phyloP scores from a whole-genome alignment of 2,888 invertebrate species.

The Labia minor region DNA sequence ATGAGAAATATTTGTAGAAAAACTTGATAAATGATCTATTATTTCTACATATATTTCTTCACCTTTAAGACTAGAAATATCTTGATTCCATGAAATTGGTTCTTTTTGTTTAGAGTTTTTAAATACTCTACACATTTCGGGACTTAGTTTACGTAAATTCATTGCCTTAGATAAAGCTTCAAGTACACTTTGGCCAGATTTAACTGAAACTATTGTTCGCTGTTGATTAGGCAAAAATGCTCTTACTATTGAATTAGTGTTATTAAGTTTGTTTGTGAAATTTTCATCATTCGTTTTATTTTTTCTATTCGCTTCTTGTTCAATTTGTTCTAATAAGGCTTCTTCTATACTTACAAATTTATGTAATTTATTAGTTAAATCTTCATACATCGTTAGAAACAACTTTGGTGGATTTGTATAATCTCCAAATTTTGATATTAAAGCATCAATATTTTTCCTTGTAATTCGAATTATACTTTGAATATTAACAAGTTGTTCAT shows the following conservation, averaged over 20 bases:
- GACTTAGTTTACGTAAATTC: conserved; percentile 75
- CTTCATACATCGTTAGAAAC: conserved; percentile 87
- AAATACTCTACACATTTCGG: conserved; percentile 83
- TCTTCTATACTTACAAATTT: conserved; percentile 80
- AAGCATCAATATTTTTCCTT: conserved; percentile 83
- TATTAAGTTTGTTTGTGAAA: not conserved
- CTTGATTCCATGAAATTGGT: conserved; percentile 78
- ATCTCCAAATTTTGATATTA: conserved; percentile 86
- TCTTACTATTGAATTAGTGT: conserved; percentile 59
- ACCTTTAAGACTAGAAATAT: conserved; percentile 73
- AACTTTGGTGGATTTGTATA: conserved; percentile 86
- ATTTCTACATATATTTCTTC: conserved; percentile 83
- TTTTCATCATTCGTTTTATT: not conserved
- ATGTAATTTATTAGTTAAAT: conserved; percentile 83
- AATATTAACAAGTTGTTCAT: conserved; percentile 73
- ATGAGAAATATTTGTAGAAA: conserved; percentile 85
- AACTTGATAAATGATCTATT: conserved; percentile 71
- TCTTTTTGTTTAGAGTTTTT: conserved; percentile 40
- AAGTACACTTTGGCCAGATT: conserved; percentile 69
- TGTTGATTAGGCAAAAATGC: conserved; percentile 90
- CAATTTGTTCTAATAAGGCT: conserved; percentile 63
- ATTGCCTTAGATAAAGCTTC: conserved; percentile 86
- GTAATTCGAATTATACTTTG: conserved; percentile 89
- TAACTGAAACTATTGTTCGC: conserved; percentile 70
- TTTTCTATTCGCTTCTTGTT: conserved; percentile 38